Evolutionary conservation across 2,888 invertebrate species (phyloP), one percentile per base, ranked within the genome.

Genomic region (Eugnorisma glareosa): DNA sequence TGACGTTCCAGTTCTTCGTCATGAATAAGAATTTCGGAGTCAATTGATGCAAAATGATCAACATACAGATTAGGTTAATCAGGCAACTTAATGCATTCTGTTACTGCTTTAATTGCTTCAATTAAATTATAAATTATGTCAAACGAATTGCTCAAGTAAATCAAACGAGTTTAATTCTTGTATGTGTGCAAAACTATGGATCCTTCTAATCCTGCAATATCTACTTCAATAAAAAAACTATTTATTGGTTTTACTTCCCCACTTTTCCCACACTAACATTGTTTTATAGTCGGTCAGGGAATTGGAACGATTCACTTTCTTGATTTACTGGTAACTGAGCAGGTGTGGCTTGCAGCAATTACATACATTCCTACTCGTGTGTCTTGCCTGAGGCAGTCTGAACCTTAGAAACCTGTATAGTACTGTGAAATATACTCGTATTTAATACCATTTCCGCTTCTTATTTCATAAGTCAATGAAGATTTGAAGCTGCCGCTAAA

Each of bases 251-350:
- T 48, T 7, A 66, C 28, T 66, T 51, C 21, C 35, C 21, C 8
- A 18, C 15, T 67, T 70, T 70, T 72, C 31, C 57, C 35, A 45
- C n/a, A 18, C 15, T 45, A 37, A 75, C 61, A 75, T 61, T 75
- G 37, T 72, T 79, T 77, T 75, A 77, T 79, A 63, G 70, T 66
- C 51, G 78, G 76, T 54, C 66, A 77, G 73, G 75, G 66, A 75
- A 81, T 76, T 68, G 66, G 59, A 77, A 77, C 77, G 70, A 79
- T 73, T 80, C 68, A 74, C 76, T 87, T 81, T 82, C 84, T 82
- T 86, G 82, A 88, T 75, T 87, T 87, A 88, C 81, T 84, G 64
- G 73, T 79, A 82, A 87, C 81, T 73, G 35, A 75, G 54, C 63
- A 87, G 88, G 84, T 73, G 82, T 81, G 86, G 74, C 70, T 67